Base-by-base conservation (phyloP, 2,113 vertebrate species). In the Dipodomys ordii region DNA sequence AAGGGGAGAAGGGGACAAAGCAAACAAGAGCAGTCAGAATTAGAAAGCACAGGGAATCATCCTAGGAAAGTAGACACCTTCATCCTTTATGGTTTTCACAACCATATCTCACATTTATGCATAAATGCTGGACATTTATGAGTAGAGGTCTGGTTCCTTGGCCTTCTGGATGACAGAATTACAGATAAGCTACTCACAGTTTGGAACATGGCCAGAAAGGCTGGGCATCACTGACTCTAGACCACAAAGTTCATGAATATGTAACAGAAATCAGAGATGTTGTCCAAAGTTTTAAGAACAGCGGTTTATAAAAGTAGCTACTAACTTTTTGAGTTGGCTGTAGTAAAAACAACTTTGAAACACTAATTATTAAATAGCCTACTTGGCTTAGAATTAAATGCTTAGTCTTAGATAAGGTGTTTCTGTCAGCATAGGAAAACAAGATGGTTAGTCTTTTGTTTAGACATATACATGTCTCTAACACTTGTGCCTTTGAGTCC, bases 171-270 rank as follows among this genome's bases (percentile, higher is more conserved):
- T 57, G 12, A 57, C 69, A 22, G 44, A 57, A 2, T 28, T 12
- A 3, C 1, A 65, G 79, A 10, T 35, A 2, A 22, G 27, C 30
- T 19, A 0, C 4, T 3, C 4, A 1, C 27, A 39, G 19, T 27
- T 19, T 6, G 23, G 20, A 12, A 6, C 6, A 5, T 1, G 30
- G 16, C 2, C 6, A 0, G 1, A 4, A 1, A 30, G 6, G 1
- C 1, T 30, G 12, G 32, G 19, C 0, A 0, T 30, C 28, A 0
- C n/a, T 68, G n/a, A 19, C 35, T 53, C 20, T 64, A 71, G n/a
- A 22, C 74, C 39, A 19, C 30, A 15, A 53, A 15, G 23, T n/a
- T 80, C 46, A 32, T 83, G 71, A 15, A 60, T n/a, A 76, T 23
- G 32, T 9, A 12, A 53, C 80, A 46, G 77, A 35, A 76, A 22